Base-by-base conservation (phyloP, 2,888 invertebrate genomes). In the Pseudococcus jackbeardsleyi region DNA sequence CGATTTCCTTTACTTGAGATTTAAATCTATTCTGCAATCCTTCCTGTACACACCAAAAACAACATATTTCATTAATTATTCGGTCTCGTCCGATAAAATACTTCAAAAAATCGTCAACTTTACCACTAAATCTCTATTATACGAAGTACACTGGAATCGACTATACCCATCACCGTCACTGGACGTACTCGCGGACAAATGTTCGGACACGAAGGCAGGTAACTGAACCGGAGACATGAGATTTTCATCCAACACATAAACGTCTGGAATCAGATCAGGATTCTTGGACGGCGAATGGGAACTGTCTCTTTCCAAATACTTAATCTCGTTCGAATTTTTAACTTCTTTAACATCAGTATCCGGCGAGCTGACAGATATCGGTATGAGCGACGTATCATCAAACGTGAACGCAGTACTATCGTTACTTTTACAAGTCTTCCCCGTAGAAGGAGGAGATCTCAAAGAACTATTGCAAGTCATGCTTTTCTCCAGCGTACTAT, bases 401-500 rank as follows among this genome's bases (percentile, higher is more conserved):
- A 77, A 86, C 9, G 85, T 22, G n/a, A 85, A 59, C 22, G 84
- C 77, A 72, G 26, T 68, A 50, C 64, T 39, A 54, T 79, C 77
- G 39, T 22, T 39, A 12, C 77, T 87, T 50, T 46, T 86, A 1
- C 64, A 9, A 12, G 86, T 86, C 90, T 91, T 91, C 90, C 91
- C 90, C 90, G 90, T 85, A 7, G 89, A 87, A 89, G 96, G 96
- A 89, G 96, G 96, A 90, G 96, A 96, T 90, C 95, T 95, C 91
- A 96, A 93, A 88, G 96, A 96, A 91, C 96, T 95, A 92, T 97
- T 96, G 92, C 96, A 97, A 89, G 96, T 96, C 90, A 97, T 96
- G 92, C 96, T 96, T 93, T 97, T 97, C 86, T 96, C 94, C 91
- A 97, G 94, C 92, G 97, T 97, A 90, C 96, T 95, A 92, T 96